A percentile compares a stretch with the other conserved stretches of the same genome.
These are phyloP conservation scores for Holacanthella duospinosa DNA, from an alignment of 2,888 invertebrate genomes.

Conservation along the genomic window DNA sequence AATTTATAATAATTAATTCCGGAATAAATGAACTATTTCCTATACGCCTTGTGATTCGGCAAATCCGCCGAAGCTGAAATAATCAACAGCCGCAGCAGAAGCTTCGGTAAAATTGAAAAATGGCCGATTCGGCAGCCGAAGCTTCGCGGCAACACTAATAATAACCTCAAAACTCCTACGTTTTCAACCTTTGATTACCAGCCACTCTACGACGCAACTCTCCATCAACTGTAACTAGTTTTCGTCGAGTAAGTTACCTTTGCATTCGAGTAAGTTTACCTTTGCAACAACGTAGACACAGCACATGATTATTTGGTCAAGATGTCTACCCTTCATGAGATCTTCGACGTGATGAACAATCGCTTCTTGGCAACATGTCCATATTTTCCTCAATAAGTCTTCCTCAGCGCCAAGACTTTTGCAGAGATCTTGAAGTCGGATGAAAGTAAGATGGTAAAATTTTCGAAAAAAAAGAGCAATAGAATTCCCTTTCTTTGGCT, in stretches of 20 bases:
- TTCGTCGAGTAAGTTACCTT: neutral
- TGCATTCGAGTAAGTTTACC: conserved; percentile 47
- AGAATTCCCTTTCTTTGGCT: conserved; percentile 35
- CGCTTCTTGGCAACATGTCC: conserved; percentile 92
- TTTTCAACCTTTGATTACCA: no score
- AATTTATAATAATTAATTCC: no score
- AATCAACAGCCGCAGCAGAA: no score
- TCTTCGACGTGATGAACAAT: conserved; percentile 65
- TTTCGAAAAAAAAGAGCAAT: conserved; percentile 45
- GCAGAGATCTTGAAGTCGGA: conserved; percentile 85
- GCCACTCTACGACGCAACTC: no score
- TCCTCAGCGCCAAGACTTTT: conserved; percentile 65
- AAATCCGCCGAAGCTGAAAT: no score
- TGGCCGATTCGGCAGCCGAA: no score
- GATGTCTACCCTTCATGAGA: conserved; percentile 82
- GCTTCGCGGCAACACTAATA: no score
- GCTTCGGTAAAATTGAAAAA: no score
- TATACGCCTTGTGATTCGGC: no score
- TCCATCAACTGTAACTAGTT: neutral
- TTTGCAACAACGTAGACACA: conserved; percentile 89
- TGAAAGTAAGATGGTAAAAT: conserved; percentile 85
- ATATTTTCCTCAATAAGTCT: conserved; percentile 69
- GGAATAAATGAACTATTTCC: no score
- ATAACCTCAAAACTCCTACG: no score
- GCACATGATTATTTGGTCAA: conserved; percentile 98